Conservation (phyloP, 2,888 invertebrate species). For the Bombylius major region DNA sequence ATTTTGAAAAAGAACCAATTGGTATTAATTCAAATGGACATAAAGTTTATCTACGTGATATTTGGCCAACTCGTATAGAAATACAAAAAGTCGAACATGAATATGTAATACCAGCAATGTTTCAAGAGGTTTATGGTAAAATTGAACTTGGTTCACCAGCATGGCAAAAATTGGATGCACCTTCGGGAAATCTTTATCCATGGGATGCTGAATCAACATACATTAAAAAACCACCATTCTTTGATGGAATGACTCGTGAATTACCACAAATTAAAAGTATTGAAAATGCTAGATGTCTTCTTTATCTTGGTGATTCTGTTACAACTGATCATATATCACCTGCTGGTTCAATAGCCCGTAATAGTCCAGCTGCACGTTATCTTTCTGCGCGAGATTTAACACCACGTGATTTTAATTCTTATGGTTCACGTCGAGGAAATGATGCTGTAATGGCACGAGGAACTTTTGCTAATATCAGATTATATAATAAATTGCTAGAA, state of each 20-base stretch:
- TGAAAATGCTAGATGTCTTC: conserved; percentile 61
- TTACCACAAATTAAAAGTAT: conserved; percentile 50
- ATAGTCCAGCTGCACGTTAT: conserved; percentile 63
- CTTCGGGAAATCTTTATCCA: conserved; percentile 72
- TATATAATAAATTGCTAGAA: conserved; percentile 78
- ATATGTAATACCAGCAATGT: conserved; percentile 92
- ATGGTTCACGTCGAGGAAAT: conserved; percentile 93
- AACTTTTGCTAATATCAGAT: conserved; percentile 94
- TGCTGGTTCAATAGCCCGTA: conserved; percentile 92
- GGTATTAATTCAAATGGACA: conserved; percentile 56
- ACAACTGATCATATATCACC: conserved; percentile 99
- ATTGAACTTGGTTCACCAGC: conserved; percentile 73
- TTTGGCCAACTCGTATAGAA: conserved; percentile 88
- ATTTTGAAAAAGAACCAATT: conserved; percentile 78
- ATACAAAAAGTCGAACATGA: conserved; percentile 81
- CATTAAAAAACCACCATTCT: conserved; percentile 93
- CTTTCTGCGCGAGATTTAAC: conserved; percentile 43
- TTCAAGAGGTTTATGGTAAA: conserved; percentile 56
- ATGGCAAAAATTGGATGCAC: conserved; percentile 75
- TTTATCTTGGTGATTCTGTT: conserved; percentile 89
- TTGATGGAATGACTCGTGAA: conserved; percentile 57
- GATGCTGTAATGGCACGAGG: conserved; percentile 96
- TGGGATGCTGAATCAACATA: conserved; percentile 89
- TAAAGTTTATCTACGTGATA: conserved; percentile 74
- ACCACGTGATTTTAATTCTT: conserved; percentile 94